Evolutionary conservation across 2,888 invertebrate genomes (phyloP), one percentile per base, ranked within the genome.

Genomic region (Bembecia ichneumoniformis): DNA sequence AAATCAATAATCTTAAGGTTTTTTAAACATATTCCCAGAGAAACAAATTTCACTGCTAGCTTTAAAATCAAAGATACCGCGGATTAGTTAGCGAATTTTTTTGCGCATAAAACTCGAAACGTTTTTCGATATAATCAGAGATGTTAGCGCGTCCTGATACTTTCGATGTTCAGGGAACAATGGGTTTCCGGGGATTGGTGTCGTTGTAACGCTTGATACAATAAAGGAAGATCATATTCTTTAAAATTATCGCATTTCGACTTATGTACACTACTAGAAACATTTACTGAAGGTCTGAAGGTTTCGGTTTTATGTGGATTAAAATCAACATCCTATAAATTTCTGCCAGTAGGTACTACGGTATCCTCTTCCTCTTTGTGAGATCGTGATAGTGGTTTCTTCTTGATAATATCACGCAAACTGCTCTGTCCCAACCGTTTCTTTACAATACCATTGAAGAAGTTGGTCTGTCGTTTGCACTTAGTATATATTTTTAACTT

Each of bases 1-100:
- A 87, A 86, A 80, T 80, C 80, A 77, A 79, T 84, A 83, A 87
- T 80, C 84, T 75, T 55, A 57, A 61, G 69, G 67, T 77, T 84
- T 83, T 83, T 86, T 77, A 77, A 71, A 68, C 65, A 68, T 66
- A 68, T 69, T 61, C 68, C 72, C 68, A 67, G 62, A 75, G 80
- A 86, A 84, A 82, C 82, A 82, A 83, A 80, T 74, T 78, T 63
- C 62, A 63, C 65, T 67, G 65, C 63, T 64, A 62, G 58, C 64
- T 58, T 67, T 56, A 58, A 58, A 77, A 72, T 82, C 82, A 87
- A 87, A 86, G 84, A 66, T 44, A 71, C 87, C 87, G 87, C 84
- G 82, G 83, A 79, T 83, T 78, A 82, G 72, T 66, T 50, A 60
- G 72, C 66, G 65, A 74, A 9, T 73, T 79, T 82, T 80, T 80